Evolutionary conservation across 2,888 invertebrate genomes (phyloP).

Genomic region (Eupeodes luniger): DNA sequence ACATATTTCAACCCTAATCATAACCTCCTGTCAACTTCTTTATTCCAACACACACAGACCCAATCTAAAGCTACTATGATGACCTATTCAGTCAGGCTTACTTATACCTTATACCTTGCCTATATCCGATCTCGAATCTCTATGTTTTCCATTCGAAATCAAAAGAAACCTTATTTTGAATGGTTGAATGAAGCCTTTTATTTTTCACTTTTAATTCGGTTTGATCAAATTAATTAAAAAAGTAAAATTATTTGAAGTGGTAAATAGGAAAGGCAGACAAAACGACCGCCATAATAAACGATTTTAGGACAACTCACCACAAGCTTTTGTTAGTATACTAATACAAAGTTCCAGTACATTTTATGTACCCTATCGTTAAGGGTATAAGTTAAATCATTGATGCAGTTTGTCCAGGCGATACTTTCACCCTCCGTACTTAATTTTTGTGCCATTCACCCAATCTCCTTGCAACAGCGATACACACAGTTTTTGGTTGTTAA

Average conservation of each 20-base stretch:
- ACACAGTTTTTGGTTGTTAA: not conserved
- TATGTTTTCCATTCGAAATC: not conserved
- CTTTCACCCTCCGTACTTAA: not conserved
- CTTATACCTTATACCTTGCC: not conserved
- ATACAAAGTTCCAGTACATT: not conserved
- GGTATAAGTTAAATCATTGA: not conserved
- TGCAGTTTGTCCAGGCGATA: not conserved
- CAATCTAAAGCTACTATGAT: not conserved
- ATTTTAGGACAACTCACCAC: constrained; percentile 28
- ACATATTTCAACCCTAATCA: constrained; percentile 10
- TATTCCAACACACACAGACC: not conserved
- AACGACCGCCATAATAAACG: constrained; percentile 6
- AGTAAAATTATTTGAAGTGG: constrained; percentile 13
- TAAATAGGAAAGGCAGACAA: not conserved
- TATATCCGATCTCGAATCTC: not conserved
- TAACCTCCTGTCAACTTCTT: constrained; percentile 11
- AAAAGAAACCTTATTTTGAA: constrained; percentile 14
- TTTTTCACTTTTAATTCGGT: constrained; percentile 16
- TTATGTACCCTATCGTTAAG: not conserved
- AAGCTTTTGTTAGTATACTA: not conserved
- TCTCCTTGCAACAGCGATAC: too few species aligned
- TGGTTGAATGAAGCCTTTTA: constrained; percentile 17
- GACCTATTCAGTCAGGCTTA: not conserved
- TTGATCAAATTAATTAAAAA: constrained; percentile 33
- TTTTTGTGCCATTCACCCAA: not conserved